Evolutionary conservation across 2,888 invertebrate genomes (phyloP).

Genomic region (Trimorus sp.): DNA sequence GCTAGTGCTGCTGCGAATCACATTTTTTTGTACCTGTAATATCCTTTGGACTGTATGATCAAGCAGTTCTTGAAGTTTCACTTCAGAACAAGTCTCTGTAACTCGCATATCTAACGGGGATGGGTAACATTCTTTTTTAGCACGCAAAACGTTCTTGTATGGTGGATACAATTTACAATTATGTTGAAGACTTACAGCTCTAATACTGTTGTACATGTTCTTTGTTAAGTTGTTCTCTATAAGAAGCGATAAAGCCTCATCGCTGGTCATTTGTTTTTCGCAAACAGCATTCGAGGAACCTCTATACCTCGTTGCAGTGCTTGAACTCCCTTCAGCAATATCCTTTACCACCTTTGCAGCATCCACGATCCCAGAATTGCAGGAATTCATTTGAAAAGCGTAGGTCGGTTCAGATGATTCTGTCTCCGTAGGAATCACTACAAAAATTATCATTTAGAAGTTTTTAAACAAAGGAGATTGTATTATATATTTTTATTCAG

Average conservation of each 20-base stretch:
- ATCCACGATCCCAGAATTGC: slow-evolving; percentile 59
- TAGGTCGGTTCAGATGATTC: no score
- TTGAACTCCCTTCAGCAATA: slow-evolving; percentile 58
- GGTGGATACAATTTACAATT: slow-evolving; percentile 39
- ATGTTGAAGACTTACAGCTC: background rate
- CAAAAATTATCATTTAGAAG: no score
- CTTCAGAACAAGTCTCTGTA: slow-evolving; percentile 47
- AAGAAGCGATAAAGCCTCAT: slow-evolving; percentile 41
- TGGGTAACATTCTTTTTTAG: slow-evolving; percentile 46
- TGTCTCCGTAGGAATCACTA: no score
- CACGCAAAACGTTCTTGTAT: slow-evolving; percentile 27
- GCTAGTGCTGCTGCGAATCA: no score
- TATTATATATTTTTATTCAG: no score
- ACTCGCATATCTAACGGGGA: slow-evolving; percentile 38
- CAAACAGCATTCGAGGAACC: slow-evolving; percentile 1
- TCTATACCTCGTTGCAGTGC: slow-evolving; percentile 60
- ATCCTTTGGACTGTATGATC: background rate
- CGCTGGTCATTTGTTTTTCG: slow-evolving; percentile 28
- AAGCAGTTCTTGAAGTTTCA: background rate
- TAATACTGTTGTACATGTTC: slow-evolving; percentile 40
- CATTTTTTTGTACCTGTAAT: background rate
- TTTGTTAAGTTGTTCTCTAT: slow-evolving; percentile 38
- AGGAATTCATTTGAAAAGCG: slow-evolving; percentile 66
- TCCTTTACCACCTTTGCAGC: slow-evolving; percentile 65
- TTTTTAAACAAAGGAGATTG: no score